Evolutionary conservation across 2,888 invertebrate species (phyloP).

Genomic region (Iphiclides podalirius): DNA sequence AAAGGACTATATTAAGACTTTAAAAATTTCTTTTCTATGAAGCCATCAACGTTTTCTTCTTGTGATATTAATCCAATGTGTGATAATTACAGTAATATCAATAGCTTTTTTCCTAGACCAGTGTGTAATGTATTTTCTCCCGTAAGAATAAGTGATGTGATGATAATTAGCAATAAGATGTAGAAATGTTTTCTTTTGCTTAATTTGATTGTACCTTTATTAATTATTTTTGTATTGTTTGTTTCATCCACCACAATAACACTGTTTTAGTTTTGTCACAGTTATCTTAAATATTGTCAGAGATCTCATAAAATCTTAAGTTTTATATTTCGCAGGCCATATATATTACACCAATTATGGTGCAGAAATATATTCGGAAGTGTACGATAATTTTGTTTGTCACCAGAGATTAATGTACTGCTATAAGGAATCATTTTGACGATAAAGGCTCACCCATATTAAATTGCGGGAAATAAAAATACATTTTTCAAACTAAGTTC

Average conservation of each 20-base stretch:
- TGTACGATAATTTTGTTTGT: too few relatives aligned
- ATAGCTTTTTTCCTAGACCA: slow-evolving; percentile 25
- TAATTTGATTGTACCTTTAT: neutral
- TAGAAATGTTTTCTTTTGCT: slow-evolving; percentile 21
- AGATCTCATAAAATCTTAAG: neutral
- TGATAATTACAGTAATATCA: slow-evolving; percentile 18
- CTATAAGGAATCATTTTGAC: neutral
- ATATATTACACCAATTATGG: too few relatives aligned
- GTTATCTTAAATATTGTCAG: neutral
- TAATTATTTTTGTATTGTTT: slow-evolving; percentile 9
- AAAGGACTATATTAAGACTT: slow-evolving; percentile 17
- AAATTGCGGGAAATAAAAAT: slow-evolving; percentile 19
- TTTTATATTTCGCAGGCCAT: neutral
- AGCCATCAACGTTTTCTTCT: slow-evolving; percentile 15
- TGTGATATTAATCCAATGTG: slow-evolving; percentile 27
- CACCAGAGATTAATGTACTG: too few relatives aligned
- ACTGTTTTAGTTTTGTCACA: neutral
- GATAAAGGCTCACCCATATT: neutral
- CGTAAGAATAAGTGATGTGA: slow-evolving; percentile 45
- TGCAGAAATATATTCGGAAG: too few relatives aligned
- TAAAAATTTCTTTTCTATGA: slow-evolving; percentile 12
- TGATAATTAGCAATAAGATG: slow-evolving; percentile 45
- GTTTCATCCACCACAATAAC: neutral
- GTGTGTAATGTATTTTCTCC: slow-evolving; percentile 3
- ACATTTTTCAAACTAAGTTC: slow-evolving; percentile 19